Evolutionary conservation across 2,888 invertebrate genomes (phyloP), one percentile per base, ranked within the genome.

Genomic region (Liposcelis brunnea): DNA sequence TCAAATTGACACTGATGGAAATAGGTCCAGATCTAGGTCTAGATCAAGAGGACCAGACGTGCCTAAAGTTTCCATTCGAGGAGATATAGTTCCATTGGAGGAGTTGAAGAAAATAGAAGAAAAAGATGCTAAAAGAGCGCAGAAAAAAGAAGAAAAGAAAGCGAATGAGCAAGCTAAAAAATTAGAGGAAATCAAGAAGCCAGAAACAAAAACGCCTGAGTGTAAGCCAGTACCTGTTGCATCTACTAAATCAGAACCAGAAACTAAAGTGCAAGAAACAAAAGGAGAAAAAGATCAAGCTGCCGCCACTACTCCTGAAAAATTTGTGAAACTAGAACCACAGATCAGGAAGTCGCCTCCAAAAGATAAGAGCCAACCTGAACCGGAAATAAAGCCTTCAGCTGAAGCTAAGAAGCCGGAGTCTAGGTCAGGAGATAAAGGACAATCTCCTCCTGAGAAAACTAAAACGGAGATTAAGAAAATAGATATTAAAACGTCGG

Each of bases 1-100:
- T 51, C 44, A n/a, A 50, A 58, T 50, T 42, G 43, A 49, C 54
- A 54, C 49, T 44, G 55, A 56, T 52, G 56, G 55, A 51, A 60
- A 46, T 37, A 48, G 51, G 50, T 18, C 54, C 55, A 52, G 50
- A 51, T 48, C 33, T 18, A 38, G 52, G 49, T 33, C 21, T 42
- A 52, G 49, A 18, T 35, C 35, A 6, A 35, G 35, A 35, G 35
- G 35, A 7, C 19, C 19, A 15, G 40, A 40, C 21, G 40, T 40
- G 3, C 19, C 40, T 6, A 14, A 21, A 40, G 40, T 40, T 15
- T 40, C 40, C 19, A 21, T 40, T 18, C 40, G 40, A 11, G 43
- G 21, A n/a, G 45, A 45, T 14, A 45, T 44, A 21, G 11, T 18
- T 8, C 11, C 42, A 14, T 5, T 43, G 12, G 45, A 45, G 19